These are phyloP conservation scores for Drosophila melanica DNA, from an alignment of 1,140 invertebrate species.

Conservation along the genomic window DNA sequence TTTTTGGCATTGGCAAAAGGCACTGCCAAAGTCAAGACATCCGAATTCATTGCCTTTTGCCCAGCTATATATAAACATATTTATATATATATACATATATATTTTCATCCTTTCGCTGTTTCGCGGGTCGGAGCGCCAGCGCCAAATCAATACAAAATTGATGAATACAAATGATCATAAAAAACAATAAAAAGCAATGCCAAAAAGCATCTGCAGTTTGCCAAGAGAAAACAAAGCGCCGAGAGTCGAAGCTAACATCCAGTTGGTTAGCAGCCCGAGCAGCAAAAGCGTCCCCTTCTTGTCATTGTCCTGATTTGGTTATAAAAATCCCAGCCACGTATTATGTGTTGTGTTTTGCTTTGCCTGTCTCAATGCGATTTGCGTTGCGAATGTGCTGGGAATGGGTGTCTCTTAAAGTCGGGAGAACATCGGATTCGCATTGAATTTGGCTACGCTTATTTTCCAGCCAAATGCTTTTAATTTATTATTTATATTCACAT, in stretches of 20 bases:
- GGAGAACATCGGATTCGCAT: conserved; percentile 7
- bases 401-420: conserved; percentile 22
- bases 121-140: conserved; percentile 5
- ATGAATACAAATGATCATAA: conserved; percentile 83
- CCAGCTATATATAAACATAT: conserved; percentile 39
- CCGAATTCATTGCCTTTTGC: conserved; percentile 75
- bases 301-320: conserved; percentile 74
- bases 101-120: conserved; percentile 74
- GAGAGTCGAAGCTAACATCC: conserved; percentile 49
- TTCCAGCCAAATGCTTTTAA: conserved; percentile 64
- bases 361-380: conserved; percentile 26
- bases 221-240: conserved; percentile 43
- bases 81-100: conserved; percentile 2
- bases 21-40: conserved; percentile 57
- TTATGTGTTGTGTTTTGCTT: conserved; percentile 22
- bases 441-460: conserved; percentile 16
- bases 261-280: neutral
- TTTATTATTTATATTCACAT: conserved; percentile 64
- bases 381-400: conserved; percentile 17
- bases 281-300: no score
- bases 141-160: conserved; percentile 80
- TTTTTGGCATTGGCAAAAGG: conserved; percentile 60
- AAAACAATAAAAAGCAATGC: conserved; percentile 82
- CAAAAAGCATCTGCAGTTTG: conserved; percentile 60
- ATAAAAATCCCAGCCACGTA: conserved; percentile 78